A percentile compares a stretch with the other conserved stretches of the same genome.
These are phyloP conservation scores for Enteromius trimaculatus DNA, from an alignment of 2,797 vertebrate genomes.

Conservation along the genomic window DNA sequence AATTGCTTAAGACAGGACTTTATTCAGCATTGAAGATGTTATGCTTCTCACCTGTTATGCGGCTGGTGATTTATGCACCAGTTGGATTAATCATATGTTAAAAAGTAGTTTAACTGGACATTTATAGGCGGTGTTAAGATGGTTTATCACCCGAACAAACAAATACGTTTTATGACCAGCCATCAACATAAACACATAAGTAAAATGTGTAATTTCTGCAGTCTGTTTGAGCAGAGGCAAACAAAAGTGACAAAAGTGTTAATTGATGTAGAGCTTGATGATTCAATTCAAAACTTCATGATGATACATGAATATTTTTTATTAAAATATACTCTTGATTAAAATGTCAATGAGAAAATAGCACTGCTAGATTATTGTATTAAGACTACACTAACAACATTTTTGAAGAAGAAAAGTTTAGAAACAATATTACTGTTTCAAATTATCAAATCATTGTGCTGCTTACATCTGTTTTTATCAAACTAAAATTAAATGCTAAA, in stretches of 20 bases:
- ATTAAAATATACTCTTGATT: not conserved
- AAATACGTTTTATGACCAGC: not conserved
- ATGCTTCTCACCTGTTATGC: not conserved
- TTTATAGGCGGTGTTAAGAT: not conserved
- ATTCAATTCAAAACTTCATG: not conserved
- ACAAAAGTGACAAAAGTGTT: not conserved
- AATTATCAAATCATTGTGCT: not conserved
- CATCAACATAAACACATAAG: not conserved
- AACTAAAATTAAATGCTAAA: not conserved
- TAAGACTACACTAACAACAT: not conserved
- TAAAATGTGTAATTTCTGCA: not conserved
- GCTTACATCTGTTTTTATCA: not conserved
- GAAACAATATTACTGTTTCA: not conserved
- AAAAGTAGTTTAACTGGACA: constrained; percentile 15
- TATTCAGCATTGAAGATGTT: constrained; percentile 7
- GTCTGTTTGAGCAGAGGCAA: not conserved
- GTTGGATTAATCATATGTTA: not conserved
- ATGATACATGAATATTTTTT: not conserved
- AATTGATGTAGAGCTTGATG: not conserved
- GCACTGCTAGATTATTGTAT: not conserved
- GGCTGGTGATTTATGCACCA: not conserved
- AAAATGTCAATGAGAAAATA: not conserved
- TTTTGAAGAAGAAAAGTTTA: not conserved
- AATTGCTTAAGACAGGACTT: constrained; percentile 16
- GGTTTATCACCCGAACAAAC: not conserved